Evolutionary conservation across 1,140 invertebrate species (phyloP), one percentile per base, ranked within the genome.

Genomic region (Steinernema feltiae): DNA sequence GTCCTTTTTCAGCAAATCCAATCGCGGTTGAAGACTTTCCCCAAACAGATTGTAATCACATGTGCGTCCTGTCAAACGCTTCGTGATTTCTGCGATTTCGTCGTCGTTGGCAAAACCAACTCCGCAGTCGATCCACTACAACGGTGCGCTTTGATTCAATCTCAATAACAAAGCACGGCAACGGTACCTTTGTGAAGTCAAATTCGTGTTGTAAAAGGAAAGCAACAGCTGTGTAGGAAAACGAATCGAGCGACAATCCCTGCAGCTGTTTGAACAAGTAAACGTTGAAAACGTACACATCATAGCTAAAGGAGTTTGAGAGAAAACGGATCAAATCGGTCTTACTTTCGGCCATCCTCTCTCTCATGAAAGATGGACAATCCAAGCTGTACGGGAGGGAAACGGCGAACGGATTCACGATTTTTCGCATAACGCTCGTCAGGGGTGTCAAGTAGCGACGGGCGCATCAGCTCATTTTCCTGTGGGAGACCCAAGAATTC

Each of bases 401-500:
- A 63, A 12, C 53, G 53, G 3, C 53, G 53, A 7, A 63, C 53
- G 53, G 53, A 63, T 27, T 63, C 53, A 7, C 53, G 53, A 21
- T 63, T 63, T 27, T 63, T 63, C 53, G 53, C 53, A 63, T 63
- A 63, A n/a, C 53, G 15, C 24, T 63, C 53, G 12, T 63, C 15
- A 3, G 53, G 53, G 53, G 12, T 63, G 53, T 63, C 53, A 27
- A 63, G 53, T 21, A 63, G 53, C 53, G 53, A 63, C 2, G 53
- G 53, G 53, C 53, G 53, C 53, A 63, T 63, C 12, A 12, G 24
- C 53, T 63, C 53, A 21, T 63, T 63, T 63, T 63, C 53, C 53
- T 63, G 53, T 63, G 53, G 53, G 53, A 63, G 53, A 63, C 53
- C 53, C 53, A 63, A 63, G 53, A 63, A 63, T 63, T 63, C 53